These are phyloP conservation scores for Neotoxoptera formosana DNA, from an alignment of 1,140 invertebrate species.

Conservation along the genomic window DNA sequence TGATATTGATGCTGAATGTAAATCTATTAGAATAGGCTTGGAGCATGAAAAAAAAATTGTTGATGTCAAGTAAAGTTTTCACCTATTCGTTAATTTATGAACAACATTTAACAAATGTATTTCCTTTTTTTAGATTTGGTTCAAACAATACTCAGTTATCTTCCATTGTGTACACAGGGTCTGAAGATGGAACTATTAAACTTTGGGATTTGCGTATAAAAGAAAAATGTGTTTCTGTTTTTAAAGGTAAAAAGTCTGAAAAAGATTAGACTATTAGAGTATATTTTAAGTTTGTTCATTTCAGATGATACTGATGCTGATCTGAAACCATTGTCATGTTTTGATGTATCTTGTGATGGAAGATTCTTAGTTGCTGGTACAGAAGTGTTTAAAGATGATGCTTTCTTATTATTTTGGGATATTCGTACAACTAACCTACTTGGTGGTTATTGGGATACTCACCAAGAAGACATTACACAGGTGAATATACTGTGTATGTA, in stretches of 20 bases:
- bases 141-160: background rate
- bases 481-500: slow-evolving; percentile 64
- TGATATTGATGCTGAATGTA: background rate
- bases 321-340: slow-evolving; percentile 71
- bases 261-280: background rate
- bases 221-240: slow-evolving; percentile 67
- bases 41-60: slow-evolving; percentile 39
- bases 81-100: background rate
- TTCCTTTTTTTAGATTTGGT: slow-evolving; percentile 34
- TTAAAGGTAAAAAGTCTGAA: slow-evolving; percentile 63
- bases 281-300: background rate
- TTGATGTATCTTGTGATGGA: slow-evolving; percentile 79
- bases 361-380: slow-evolving; percentile 80
- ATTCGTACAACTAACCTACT: slow-evolving; percentile 72
- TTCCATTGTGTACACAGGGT: slow-evolving; percentile 66
- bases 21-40: background rate
- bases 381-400: slow-evolving; percentile 74
- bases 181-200: slow-evolving; percentile 69
- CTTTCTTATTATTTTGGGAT: slow-evolving; percentile 86
- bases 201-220: slow-evolving; percentile 72
- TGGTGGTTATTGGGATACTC: slow-evolving; percentile 86
- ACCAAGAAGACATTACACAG: slow-evolving; percentile 84
- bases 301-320: slow-evolving; percentile 66
- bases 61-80: slow-evolving; percentile 33
- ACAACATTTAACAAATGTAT: background rate